phyloP scores from a whole-genome alignment of 2,113 vertebrate species.

The Chascanopsetta lugubris region DNA sequence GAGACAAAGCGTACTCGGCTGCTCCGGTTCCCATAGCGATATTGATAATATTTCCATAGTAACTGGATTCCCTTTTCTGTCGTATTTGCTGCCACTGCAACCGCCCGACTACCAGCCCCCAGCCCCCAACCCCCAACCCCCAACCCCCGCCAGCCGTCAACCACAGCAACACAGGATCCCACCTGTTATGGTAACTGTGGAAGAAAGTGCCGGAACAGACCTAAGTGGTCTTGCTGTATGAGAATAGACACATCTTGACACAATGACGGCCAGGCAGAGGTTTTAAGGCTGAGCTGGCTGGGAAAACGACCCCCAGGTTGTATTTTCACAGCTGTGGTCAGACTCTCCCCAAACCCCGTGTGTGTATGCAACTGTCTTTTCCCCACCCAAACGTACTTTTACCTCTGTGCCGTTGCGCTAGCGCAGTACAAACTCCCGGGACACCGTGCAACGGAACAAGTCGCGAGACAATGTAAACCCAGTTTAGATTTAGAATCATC shows the following conservation, averaged over 20 bases:
- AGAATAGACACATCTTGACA: slow-evolving; percentile 36
- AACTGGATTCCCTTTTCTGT: slow-evolving; percentile 49
- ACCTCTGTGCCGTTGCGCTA: not conserved
- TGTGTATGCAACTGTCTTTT: slow-evolving; percentile 21
- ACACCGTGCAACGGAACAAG: not conserved
- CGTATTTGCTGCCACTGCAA: not conserved
- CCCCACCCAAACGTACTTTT: slow-evolving; percentile 20
- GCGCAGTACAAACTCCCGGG: not conserved
- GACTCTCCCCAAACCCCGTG: slow-evolving; percentile 13
- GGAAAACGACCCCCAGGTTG: slow-evolving; percentile 41
- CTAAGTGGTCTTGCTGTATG: slow-evolving; percentile 22
- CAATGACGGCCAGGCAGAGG: slow-evolving; percentile 18
- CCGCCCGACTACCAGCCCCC: no score
- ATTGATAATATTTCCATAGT: slow-evolving; percentile 63
- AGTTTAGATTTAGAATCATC: slow-evolving; percentile 33
- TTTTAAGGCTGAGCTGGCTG: slow-evolving; percentile 51
- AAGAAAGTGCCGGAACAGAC: slow-evolving; percentile 58
- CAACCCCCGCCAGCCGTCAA: slow-evolving; percentile 17
- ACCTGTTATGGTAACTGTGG: slow-evolving; percentile 60
- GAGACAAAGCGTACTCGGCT: slow-evolving; percentile 49
- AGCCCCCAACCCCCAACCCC: no score
- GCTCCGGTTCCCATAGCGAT: slow-evolving; percentile 71
- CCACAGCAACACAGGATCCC: slow-evolving; percentile 26
- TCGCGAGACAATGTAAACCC: not conserved
- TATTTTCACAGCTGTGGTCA: slow-evolving; percentile 74